Conservation (phyloP, 1,140 invertebrate species). For the Bacillus rossius region DNA sequence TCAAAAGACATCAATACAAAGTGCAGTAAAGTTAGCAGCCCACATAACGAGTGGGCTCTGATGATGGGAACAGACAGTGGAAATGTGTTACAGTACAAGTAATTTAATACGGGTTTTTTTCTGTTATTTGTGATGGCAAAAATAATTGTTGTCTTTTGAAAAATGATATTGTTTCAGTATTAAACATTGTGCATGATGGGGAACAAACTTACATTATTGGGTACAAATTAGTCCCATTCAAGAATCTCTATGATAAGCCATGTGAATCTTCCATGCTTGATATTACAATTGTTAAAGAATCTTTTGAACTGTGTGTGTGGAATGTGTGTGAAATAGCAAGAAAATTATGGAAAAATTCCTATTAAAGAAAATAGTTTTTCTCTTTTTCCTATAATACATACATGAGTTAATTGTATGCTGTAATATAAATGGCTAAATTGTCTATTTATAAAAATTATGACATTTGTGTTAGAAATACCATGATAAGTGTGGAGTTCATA, state of each 20-base stretch:
- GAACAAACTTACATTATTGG: background rate
- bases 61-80: background rate
- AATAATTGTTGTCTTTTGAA: conserved; percentile 1
- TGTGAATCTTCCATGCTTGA: background rate
- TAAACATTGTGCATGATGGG: conserved; percentile 2
- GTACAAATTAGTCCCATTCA: conserved; percentile 1
- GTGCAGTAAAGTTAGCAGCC: background rate
- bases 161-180: background rate
- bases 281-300: conserved; percentile 6
- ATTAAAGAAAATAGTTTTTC: background rate
- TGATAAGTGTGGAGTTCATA: no score
- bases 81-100: conserved; percentile 1
- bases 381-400: conserved; percentile 3
- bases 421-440: background rate
- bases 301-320: background rate
- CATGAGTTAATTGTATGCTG: background rate
- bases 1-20: background rate
- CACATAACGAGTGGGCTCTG: background rate
- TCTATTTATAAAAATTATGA: background rate
- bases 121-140: conserved; percentile 3
- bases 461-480: no score
- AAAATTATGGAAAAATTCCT: conserved; percentile 4
- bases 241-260: conserved; percentile 1
- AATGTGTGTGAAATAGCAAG: background rate
- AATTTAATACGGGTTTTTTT: background rate